Evolutionary conservation across 2,888 invertebrate genomes (phyloP), one percentile per base, ranked within the genome.

Genomic region (Monoplex corrugatus): DNA sequence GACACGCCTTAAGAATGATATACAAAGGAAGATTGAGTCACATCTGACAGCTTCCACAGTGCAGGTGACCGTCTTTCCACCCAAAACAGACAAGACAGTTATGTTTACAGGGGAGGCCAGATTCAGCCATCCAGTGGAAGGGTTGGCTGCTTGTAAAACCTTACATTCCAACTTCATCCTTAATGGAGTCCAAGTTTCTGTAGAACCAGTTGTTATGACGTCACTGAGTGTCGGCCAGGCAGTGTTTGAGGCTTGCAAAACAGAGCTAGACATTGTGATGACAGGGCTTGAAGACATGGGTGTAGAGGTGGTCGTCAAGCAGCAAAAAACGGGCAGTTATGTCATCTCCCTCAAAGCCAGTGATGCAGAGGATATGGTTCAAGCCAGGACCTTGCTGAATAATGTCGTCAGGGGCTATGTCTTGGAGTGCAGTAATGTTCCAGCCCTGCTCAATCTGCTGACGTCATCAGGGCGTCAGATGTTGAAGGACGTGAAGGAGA

Each of bases 91-190:
- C 82, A 91, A 80, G 32, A 90, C 92, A 19, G 91, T 89, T 19
- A 89, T 78, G 16, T 92, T 90, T 40, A 32, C 87, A 3, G 94
- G 92, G 13, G 92, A 91, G 88, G 91, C 93, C 8, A 78, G 89
- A 0, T 93, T 93, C 78, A 86, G 84, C n/a, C 90, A 93, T 57
- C 90, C 93, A 13, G 90, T 92, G 8, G 90, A 91, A 82, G 93
- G 93, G 35, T 63, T 91, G 57, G 50, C 40, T 23, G 92, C 91
- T 6, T 93, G 90, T 78, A 86, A 87, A 38, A 40, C 28, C 6
- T 72, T 92, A 6, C 75, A 82, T 32, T 86, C 72, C 35, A 83
- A 72, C 2, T 85, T 89, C 44, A 50, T 38, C 0, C 35, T 92
- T n/a, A 82, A 85, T 3, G 88, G 80, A 32, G 90, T 89, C 32